Percentiles rank a stretch among this genome's conserved stretches.
phyloP scores from a whole-genome alignment of 1,140 invertebrate genomes.

The Rhopalosiphum padi region DNA sequence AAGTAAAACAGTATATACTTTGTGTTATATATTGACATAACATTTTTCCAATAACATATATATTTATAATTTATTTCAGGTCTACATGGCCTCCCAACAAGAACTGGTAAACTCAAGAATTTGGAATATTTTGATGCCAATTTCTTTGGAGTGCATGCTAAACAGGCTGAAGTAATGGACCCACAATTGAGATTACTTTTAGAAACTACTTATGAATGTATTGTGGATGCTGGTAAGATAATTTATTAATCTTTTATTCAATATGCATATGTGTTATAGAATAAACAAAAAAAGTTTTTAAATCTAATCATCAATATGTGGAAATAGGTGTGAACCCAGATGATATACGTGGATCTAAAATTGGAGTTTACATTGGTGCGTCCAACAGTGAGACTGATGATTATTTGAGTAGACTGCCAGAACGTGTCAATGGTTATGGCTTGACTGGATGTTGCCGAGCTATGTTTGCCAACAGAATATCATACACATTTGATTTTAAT shows the following conservation, averaged over 20 bases:
- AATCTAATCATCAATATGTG: slow-evolving; percentile 2
- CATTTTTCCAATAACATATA: not conserved
- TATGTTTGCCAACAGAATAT: slow-evolving; percentile 96
- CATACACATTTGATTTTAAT: slow-evolving; percentile 91
- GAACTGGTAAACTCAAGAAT: slow-evolving; percentile 90
- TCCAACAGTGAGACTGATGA: slow-evolving; percentile 87
- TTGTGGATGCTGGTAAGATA: slow-evolving; percentile 83
- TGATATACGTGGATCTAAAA: slow-evolving; percentile 81
- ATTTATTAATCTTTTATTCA: not conserved
- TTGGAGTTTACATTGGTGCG: slow-evolving; percentile 90
- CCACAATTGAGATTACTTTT: slow-evolving; percentile 90
- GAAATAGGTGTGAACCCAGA: slow-evolving; percentile 76
- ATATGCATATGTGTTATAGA: not conserved
- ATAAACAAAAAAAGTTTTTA: not conserved
- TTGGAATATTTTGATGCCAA: slow-evolving; percentile 85
- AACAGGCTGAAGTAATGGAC: slow-evolving; percentile 95
- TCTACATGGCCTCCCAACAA: slow-evolving; percentile 80
- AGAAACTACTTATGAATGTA: slow-evolving; percentile 92
- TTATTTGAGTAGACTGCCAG: slow-evolving; percentile 76
- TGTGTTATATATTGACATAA: not conserved
- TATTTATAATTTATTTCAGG: slow-evolving; percentile 61
- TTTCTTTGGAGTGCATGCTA: slow-evolving; percentile 93
- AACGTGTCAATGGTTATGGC: slow-evolving; percentile 88
- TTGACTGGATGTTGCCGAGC: slow-evolving; percentile 90
- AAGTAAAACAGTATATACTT: slow-evolving; percentile 54